Base-by-base conservation (phyloP, 2,113 vertebrate species). In the Sylvietta virens region DNA sequence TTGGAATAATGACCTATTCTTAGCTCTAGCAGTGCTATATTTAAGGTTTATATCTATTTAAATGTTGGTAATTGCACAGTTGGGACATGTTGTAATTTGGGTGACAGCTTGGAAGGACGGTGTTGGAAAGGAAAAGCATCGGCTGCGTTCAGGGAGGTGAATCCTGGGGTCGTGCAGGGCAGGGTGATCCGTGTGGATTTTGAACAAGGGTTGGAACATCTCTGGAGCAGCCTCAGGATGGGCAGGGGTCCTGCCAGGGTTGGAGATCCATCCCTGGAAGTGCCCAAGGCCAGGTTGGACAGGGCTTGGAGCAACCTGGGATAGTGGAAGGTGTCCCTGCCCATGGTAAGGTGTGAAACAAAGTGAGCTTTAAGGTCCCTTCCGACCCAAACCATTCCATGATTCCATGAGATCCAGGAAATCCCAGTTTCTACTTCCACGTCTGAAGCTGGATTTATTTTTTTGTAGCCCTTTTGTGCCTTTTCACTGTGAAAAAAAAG, bases 1-100 rank as follows among this genome's bases (percentile, higher is more conserved):
- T 58, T 67, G 90, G 56, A 62, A 80, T 90, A 91, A 96, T 77
- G 37, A 80, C 81, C 95, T 53, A 8, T 37, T 69, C 84, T 73
- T 31, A 56, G 65, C 56, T 54, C 14, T 8, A 48, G 70, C 35
- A 31, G 91, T 0, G 66, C 79, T 79, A 0, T 85, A 7, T 57
- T 91, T 81, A 88, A 71, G 92, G 24, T 88, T 61, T 77, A 50
- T 84, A 60, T 76, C 7, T 77, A 94, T 92, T 80, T 53, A 83
- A 88, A 90, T 90, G 78, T 12, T 20, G 57, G 84, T 57, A 65
- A 67, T 58, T 86, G 85, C 61, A 60, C n/a, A 39, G 60, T 57
- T 3, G 78, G 42, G 81, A 73, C 27, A 1, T 35, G 8, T 7
- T 54, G 5, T 42, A 37, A 51, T 89, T 50, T 17, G 39, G 77